Percentiles rank a stretch among this genome's conserved stretches.
These are phyloP conservation scores for Rhogogaster chlorosoma DNA, from an alignment of 2,888 invertebrate genomes.

Conservation along the genomic window DNA sequence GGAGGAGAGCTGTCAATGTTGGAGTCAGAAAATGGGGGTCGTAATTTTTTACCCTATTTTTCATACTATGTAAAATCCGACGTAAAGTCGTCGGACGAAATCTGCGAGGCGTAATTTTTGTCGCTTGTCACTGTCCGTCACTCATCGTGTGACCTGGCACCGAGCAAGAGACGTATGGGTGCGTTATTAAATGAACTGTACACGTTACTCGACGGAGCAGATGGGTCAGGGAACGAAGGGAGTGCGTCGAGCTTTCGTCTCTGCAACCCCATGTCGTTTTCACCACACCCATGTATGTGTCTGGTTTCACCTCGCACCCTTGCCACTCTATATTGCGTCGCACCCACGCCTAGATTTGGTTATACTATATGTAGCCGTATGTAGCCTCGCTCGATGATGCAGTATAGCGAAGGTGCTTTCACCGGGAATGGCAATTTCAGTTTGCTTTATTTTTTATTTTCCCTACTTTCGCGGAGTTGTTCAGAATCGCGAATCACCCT, in stretches of 20 bases:
- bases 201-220: background rate
- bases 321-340: background rate
- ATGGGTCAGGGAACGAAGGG: slow-evolving; percentile 16
- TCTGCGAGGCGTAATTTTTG: background rate
- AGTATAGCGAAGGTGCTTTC: background rate
- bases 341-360: background rate
- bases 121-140: slow-evolving; percentile 26
- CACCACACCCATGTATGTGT: background rate
- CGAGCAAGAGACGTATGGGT: background rate
- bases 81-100: background rate
- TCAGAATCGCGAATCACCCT: background rate
- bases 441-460: background rate
- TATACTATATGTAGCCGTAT: background rate
- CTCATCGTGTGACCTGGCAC: background rate
- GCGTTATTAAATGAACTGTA: slow-evolving; percentile 24
- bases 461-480: background rate
- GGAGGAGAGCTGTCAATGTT: background rate
- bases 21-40: background rate
- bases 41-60: background rate
- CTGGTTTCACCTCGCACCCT: background rate
- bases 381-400: background rate
- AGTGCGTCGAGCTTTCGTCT: slow-evolving; percentile 5
- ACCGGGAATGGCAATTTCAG: background rate
- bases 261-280: background rate
- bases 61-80: background rate